phyloP scores from a whole-genome alignment of 2,888 invertebrate species.

The Chorisops tibialis region DNA sequence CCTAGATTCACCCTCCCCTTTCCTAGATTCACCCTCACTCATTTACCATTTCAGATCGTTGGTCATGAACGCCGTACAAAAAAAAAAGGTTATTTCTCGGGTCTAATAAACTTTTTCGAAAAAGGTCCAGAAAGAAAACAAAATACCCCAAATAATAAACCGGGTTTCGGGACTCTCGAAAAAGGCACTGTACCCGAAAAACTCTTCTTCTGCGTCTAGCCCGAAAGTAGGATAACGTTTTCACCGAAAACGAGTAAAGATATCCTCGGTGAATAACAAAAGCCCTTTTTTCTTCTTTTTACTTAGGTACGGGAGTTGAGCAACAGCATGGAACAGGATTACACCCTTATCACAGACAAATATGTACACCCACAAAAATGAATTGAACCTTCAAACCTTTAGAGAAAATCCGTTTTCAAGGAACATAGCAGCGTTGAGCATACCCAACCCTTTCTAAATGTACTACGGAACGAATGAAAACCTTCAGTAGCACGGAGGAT shows the following conservation, averaged over 20 bases:
- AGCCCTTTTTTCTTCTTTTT: slow-evolving; percentile 6
- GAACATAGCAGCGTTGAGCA: slow-evolving; percentile 10
- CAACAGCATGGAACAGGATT: slow-evolving; percentile 29
- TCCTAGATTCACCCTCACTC: not conserved
- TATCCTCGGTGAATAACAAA: slow-evolving; percentile 14
- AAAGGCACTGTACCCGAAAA: slow-evolving; percentile 28
- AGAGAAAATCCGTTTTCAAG: slow-evolving; percentile 28
- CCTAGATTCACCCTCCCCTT: no score
- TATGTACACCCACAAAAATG: slow-evolving; percentile 28
- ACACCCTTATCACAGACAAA: slow-evolving; percentile 33
- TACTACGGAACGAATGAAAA: not conserved
- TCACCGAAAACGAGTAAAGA: slow-evolving; percentile 15
- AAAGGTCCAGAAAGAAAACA: slow-evolving; percentile 15
- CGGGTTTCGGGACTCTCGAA: slow-evolving; percentile 10
- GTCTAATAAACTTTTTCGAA: slow-evolving; percentile 32
- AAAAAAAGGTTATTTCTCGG: slow-evolving; percentile 31
- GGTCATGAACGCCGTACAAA: slow-evolving; percentile 12
- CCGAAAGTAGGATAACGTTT: slow-evolving; percentile 1
- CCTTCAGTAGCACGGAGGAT: not conserved
- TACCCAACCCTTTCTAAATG: not conserved
- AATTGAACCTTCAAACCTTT: slow-evolving; percentile 33
- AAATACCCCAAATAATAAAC: slow-evolving; percentile 15
- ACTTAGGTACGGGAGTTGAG: slow-evolving; percentile 3
- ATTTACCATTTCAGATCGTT: slow-evolving; percentile 7
- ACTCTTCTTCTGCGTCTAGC: slow-evolving; percentile 20